Base-by-base conservation (phyloP, 2,113 vertebrate genomes). In the Pachypanchax playfairii region DNA sequence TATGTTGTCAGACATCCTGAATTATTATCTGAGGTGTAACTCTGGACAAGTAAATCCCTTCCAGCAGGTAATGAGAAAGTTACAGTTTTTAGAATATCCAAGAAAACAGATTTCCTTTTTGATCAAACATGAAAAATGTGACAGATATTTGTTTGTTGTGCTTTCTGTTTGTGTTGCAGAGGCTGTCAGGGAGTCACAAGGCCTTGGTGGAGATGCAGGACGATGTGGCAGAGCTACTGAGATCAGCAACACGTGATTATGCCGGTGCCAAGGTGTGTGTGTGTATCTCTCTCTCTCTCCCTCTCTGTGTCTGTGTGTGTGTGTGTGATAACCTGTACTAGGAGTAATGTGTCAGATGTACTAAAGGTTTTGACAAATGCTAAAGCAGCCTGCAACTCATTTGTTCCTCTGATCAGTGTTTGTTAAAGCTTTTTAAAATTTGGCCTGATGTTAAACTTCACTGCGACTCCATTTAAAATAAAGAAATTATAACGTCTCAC, bases 191-290 rank as follows among this genome's bases (percentile, higher is more conserved):
- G 62, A 95, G 96, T 75, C 96, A 98, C 91, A 96, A 97, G 82
- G 94, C 94, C 0, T 75, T 98, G 90, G 95, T 98, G 74, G 95
- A 98, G 90, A 97, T 97, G 95, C 96, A 98, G 73, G 96, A 96
- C 47, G 87, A 94, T 7, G 92, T 96, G 77, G 66, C 69, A 0
- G 94, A 96, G 55, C 93, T 98, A 39, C 88, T 96, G 85, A 91
- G 70, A 78, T 94, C 91, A 4, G 91, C 93, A 0, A 82, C 92
- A 13, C 89, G 78, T 64, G 95, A 97, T 28, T 76, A 93, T 31
- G 93, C 96, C 12, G 91, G 86, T 84, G 91, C 94, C 73, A 94
- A 95, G 94, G 96, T 98, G 85, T 88, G 89, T 69, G 55, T 20
- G 28, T 58, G 65, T 55, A 25, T 57, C 56, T 36, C 20, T 25